Conservation (phyloP, 1,140 invertebrate species). For the Pachyrhynchus sulphureomaculatus region DNA sequence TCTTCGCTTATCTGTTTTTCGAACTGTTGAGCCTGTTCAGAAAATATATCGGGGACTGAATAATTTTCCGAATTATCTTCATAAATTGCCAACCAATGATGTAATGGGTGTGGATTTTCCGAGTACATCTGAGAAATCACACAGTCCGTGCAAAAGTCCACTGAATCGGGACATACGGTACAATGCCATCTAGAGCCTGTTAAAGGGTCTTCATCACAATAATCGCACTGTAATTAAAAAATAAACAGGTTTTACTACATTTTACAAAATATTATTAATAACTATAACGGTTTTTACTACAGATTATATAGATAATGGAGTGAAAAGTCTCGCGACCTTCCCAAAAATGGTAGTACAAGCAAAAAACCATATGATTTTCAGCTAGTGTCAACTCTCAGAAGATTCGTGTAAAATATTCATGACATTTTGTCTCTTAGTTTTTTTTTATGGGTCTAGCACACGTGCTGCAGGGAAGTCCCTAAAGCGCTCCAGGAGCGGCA, state of each 20-base stretch:
- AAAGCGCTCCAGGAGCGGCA: too few species aligned
- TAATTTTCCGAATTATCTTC: slow-evolving; percentile 9
- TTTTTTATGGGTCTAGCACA: too few species aligned
- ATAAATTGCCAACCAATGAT: slow-evolving; percentile 40
- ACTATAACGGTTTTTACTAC: too few species aligned
- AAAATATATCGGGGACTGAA: not conserved
- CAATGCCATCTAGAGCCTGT: slow-evolving; percentile 73
- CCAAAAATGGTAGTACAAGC: too few species aligned
- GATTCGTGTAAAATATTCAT: too few species aligned
- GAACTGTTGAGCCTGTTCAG: not conserved
- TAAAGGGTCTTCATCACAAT: slow-evolving; percentile 67
- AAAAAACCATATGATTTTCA: too few species aligned
- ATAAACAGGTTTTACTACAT: slow-evolving; percentile 2
- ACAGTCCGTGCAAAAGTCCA: slow-evolving; percentile 52
- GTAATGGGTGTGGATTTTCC: slow-evolving; percentile 44
- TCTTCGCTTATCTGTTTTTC: slow-evolving; percentile 19
- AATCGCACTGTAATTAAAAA: slow-evolving; percentile 60
- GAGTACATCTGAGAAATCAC: slow-evolving; percentile 49
- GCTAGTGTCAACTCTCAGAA: too few species aligned
- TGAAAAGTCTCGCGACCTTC: too few species aligned
- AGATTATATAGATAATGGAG: too few species aligned
- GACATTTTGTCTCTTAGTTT: too few species aligned
- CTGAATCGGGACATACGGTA: slow-evolving; percentile 50
- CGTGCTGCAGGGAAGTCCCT: too few species aligned
- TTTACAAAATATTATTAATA: not conserved